These are phyloP conservation scores for Eupeodes latifasciatus DNA, from an alignment of 2,888 invertebrate species.

Conservation along the genomic window DNA sequence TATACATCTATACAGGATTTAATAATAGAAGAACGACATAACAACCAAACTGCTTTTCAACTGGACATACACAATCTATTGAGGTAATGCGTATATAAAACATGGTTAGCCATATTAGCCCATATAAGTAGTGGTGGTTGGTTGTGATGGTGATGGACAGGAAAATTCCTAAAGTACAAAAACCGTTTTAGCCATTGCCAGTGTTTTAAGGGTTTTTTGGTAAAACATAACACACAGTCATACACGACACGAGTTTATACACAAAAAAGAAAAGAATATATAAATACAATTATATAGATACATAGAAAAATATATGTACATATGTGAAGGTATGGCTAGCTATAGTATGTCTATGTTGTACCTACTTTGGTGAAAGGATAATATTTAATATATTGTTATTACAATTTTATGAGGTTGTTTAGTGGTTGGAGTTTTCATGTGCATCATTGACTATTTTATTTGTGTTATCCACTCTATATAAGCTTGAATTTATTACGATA, in stretches of 20 bases:
- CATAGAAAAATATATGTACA: neutral
- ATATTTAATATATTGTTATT: conserved; percentile 46
- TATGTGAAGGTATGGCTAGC: neutral
- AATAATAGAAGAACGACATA: conserved; percentile 31
- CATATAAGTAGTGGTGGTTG: conserved; percentile 36
- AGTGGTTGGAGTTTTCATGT: conserved; percentile 47
- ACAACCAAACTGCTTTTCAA: conserved; percentile 29
- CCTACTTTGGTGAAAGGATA: conserved; percentile 14
- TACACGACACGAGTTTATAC: no score
- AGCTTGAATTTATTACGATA: conserved; percentile 31
- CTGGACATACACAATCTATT: conserved; percentile 42
- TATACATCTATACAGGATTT: neutral
- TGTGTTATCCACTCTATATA: conserved; percentile 15
- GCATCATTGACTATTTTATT: conserved; percentile 47
- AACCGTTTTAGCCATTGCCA: conserved; percentile 30
- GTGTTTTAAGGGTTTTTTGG: conserved; percentile 32
- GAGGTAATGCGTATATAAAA: conserved; percentile 44
- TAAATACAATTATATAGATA: neutral
- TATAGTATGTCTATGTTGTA: neutral
- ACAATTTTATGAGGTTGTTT: conserved; percentile 43
- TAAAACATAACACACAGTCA: conserved; percentile 43
- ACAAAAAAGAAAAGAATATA: neutral
- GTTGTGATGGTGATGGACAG: conserved; percentile 36
- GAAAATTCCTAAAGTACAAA: conserved; percentile 34
- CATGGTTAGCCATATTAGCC: conserved; percentile 53